Evolutionary conservation across 2,888 invertebrate species (phyloP).

Genomic region (Drosophila paranaensis): DNA sequence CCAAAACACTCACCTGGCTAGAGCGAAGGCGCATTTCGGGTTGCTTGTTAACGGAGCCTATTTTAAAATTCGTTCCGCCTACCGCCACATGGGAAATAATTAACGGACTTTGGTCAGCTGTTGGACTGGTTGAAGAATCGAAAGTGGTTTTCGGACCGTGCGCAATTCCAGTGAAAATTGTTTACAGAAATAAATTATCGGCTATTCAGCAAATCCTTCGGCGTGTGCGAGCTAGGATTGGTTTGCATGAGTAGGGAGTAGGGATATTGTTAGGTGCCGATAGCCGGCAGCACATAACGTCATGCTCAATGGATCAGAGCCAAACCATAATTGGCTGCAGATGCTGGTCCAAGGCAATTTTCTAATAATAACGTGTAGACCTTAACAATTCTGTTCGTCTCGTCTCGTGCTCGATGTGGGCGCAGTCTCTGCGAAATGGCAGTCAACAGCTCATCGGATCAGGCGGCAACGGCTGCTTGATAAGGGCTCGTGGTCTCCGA

Average conservation of each 20-base stretch:
- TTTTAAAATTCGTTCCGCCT: conserved; percentile 76
- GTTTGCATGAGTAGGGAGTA: conserved; percentile 1
- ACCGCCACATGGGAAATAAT: conserved; percentile 37
- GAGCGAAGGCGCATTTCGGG: conserved; percentile 8
- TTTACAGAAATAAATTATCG: conserved; percentile 81
- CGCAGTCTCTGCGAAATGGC: conserved; percentile 53
- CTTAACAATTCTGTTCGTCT: conserved; percentile 37
- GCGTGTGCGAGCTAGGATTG: conserved; percentile 28
- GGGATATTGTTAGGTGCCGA: conserved; percentile 50
- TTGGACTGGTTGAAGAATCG: conserved; percentile 45
- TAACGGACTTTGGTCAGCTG: conserved; percentile 68
- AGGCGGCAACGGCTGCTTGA: conserved; percentile 64
- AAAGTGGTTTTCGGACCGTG: conserved; percentile 40
- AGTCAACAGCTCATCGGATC: conserved; percentile 66
- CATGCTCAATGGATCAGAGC: conserved; percentile 62
- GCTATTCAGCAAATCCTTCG: conserved; percentile 61
- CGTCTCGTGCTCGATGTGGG: conserved; percentile 52
- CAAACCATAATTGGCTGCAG: conserved; percentile 69
- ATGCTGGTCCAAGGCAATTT: conserved; percentile 65
- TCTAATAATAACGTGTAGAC: conserved; percentile 76
- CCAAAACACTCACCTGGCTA: conserved; percentile 52
- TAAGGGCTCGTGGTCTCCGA: conserved; percentile 49
- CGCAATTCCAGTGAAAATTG: conserved; percentile 72
- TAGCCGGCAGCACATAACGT: conserved; percentile 66
- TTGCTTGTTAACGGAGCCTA: conserved; percentile 72